Evolutionary conservation across 1,140 invertebrate genomes (phyloP), one percentile per base, ranked within the genome.

Genomic region (Leptinotarsa lineolata): DNA sequence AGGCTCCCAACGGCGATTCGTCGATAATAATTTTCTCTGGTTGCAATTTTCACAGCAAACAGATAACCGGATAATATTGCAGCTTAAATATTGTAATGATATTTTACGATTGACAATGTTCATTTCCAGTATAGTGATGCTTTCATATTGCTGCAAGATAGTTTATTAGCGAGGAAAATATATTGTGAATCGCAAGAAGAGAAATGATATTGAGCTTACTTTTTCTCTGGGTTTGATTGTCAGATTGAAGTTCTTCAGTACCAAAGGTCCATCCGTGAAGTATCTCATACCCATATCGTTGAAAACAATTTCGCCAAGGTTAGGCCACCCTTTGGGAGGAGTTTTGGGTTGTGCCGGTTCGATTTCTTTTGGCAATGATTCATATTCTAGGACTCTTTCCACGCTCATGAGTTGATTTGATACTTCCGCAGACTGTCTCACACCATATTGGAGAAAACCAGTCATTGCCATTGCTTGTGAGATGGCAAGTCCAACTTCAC

Each of bases 221-320:
- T 72, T 72, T 54, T 72, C 39, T 22, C 16, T 72, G 22, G 48
- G 21, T 20, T 63, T 20, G 21, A 63, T 64, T 45, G n/a, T 20
- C 22, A 44, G 16, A 22, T 69, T 58, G 15, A 69, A 13, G 4
- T 44, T 20, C 16, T 59, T 58, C 15, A 67, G n/a, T 13, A 67
- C 65, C 61, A 71, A 95, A 88, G 86, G 82, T n/a, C 86, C 85
- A 0, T 86, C 83, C 16, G 87, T 85, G 3, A 82, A 78, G 75
- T 92, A 91, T 22, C 82, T 83, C 74, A 92, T 82, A 30, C 83
- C 86, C n/a, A 90, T 86, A 22, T 88, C 79, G 11, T 82, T 79
- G 59, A 90, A 90, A 22, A 74, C 74, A 13, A 88, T 85, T 58
- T 79, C 75, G 58, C 88, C 88, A 76, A 84, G 78, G 73, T 76